Base-by-base conservation (phyloP, 2,888 invertebrate species). In the Eupithecia dodoneata region DNA sequence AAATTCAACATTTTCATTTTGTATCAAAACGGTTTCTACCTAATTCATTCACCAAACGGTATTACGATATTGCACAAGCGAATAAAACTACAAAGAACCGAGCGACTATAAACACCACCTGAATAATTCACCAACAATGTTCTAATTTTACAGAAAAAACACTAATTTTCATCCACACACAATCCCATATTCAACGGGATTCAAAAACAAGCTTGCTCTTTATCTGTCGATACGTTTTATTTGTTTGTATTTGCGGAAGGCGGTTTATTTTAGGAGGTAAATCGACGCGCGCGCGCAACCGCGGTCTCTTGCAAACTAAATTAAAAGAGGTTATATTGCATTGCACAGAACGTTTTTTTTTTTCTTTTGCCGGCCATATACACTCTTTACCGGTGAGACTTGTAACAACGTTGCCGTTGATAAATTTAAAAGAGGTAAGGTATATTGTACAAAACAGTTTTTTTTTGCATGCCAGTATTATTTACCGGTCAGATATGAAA, bases 141-240 rank as follows among this genome's bases (percentile, higher is more conserved):
- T 41, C 41, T 30, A 49, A 47, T 49, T 73, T n/a, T 15, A 66
- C 15, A 15, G 15, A 1, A 41, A 41, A 65, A 41, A 3, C 66
- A 47, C 44, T 47, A 30, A 72, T 44, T 74, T 65, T 59, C 63
- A 75, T 49, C 9, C 49, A 55, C 30, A 44, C 44, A 74, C 74
- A 69, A 55, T 72, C 45, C 63, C 72, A 59, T 18, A 45, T 59
- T 44, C 12, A 15, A 63, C 18, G 7, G 52, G 52, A 75, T 66
- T 44, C 3, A 13, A 49, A 55, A 74, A 76, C 74, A 69, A 9
- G 66, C 71, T 72, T 78, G 74, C 63, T 76, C 69, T 63, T 45
- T 71, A 76, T 79, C 79, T 73, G 66, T 78, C 75, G 69, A 67
- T 73, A 66, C 74, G 78, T 74, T 73, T 76, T 70, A 72, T 74